Percentiles rank a stretch among this genome's conserved stretches.
phyloP scores from a whole-genome alignment of 1,140 invertebrate genomes.

The Galleria mellonella region DNA sequence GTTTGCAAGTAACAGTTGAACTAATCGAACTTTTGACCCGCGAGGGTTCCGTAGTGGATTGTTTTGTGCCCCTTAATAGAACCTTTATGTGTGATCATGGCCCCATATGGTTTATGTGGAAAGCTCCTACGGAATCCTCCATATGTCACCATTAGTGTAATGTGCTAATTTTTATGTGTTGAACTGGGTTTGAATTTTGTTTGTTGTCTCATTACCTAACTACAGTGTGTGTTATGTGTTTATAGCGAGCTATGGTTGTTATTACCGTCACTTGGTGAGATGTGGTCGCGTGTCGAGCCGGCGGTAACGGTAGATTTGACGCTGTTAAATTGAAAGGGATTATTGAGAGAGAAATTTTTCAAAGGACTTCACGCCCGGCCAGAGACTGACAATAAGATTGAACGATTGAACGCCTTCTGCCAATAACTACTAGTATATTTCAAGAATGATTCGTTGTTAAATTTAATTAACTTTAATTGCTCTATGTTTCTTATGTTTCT shows the following conservation, averaged over 20 bases:
- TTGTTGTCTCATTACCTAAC: constrained; percentile 66
- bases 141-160: constrained; percentile 62
- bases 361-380: neutral
- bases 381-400: neutral
- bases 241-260: constrained; percentile 64
- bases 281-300: constrained; percentile 29
- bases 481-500: too few relatives aligned
- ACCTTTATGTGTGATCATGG: constrained; percentile 21
- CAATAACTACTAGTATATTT: too few relatives aligned
- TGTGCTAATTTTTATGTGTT: constrained; percentile 72
- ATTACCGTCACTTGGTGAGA: constrained; percentile 38
- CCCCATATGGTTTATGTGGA: constrained; percentile 8
- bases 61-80: constrained; percentile 24
- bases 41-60: constrained; percentile 55
- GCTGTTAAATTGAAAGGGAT: constrained; percentile 11
- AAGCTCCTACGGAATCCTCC: constrained; percentile 55
- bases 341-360: too few relatives aligned
- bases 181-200: constrained; percentile 70
- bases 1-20: constrained; percentile 17
- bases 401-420: too few relatives aligned
- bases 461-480: too few relatives aligned
- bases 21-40: constrained; percentile 29
- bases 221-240: constrained; percentile 72
- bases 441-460: too few relatives aligned
- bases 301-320: constrained; percentile 12